These are phyloP conservation scores for Maccullochella peelii DNA, from an alignment of 2,113 vertebrate genomes.

Conservation along the genomic window DNA sequence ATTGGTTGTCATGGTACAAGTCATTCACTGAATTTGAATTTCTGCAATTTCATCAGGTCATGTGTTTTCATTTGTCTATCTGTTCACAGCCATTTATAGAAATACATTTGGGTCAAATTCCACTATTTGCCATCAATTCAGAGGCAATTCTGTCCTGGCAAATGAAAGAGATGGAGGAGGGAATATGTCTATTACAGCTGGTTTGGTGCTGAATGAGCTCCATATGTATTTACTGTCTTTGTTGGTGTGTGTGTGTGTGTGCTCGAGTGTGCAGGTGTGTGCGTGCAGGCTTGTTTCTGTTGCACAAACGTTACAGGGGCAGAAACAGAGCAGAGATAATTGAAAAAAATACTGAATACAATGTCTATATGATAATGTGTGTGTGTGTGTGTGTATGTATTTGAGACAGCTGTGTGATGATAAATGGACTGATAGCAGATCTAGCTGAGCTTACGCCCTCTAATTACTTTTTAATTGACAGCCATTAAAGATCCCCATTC, in stretches of 20 bases:
- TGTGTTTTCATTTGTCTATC: constrained; percentile 71
- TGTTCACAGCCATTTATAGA: constrained; percentile 56
- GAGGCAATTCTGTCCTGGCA: constrained; percentile 66
- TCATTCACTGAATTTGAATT: constrained; percentile 56
- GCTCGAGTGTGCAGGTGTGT: neutral
- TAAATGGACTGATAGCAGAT: constrained; percentile 79
- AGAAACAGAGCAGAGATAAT: constrained; percentile 17
- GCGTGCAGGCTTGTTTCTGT: neutral
- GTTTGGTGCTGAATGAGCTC: constrained; percentile 72
- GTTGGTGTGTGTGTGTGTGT: constrained; percentile 27
- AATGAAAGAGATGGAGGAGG: constrained; percentile 72
- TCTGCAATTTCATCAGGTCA: constrained; percentile 62
- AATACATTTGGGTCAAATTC: constrained; percentile 72
- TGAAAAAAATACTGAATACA: constrained; percentile 33
- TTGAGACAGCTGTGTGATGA: constrained; percentile 71
- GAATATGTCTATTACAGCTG: constrained; percentile 72
- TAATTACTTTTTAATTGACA: constrained; percentile 84
- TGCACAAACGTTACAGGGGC: constrained; percentile 10
- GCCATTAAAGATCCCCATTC: constrained; percentile 79
- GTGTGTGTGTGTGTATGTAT: constrained; percentile 33
- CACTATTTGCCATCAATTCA: constrained; percentile 72
- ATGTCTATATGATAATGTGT: constrained; percentile 37
- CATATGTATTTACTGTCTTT: constrained; percentile 68
- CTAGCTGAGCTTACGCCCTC: constrained; percentile 77
- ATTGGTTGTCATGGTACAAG: constrained; percentile 60